Evolutionary conservation across 2,797 vertebrate genomes (phyloP).

Genomic region (Benthosema pterotum): DNA sequence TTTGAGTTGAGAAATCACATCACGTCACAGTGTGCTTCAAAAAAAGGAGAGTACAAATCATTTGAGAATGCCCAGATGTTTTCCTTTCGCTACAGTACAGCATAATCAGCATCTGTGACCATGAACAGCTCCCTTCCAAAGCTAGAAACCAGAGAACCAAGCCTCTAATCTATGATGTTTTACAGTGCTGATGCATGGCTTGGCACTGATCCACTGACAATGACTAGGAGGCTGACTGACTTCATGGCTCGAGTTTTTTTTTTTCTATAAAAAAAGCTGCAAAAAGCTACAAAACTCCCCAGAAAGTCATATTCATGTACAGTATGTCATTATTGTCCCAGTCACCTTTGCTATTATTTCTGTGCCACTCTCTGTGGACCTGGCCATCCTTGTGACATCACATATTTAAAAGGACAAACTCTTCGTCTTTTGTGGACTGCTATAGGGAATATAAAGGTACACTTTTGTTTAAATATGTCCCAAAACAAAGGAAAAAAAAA

Average conservation of each 20-base stretch:
- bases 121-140: constrained; percentile 13
- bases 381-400: neutral
- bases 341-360: constrained; percentile 1
- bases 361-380: constrained; percentile 1
- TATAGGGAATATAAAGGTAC: neutral
- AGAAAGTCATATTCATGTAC: neutral
- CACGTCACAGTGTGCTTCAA: neutral
- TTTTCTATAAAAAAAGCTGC: constrained; percentile 4
- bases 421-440: neutral
- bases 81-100: constrained; percentile 1
- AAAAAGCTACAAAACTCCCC: constrained; percentile 15
- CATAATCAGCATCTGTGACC: constrained; percentile 20
- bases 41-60: neutral
- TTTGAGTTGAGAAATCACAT: neutral
- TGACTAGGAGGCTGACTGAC: constrained; percentile 13
- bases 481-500: neutral
- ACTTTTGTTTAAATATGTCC: neutral
- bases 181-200: constrained; percentile 34
- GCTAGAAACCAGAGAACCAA: constrained; percentile 17
- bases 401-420: constrained; percentile 24
- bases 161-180: constrained; percentile 34
- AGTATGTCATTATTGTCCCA: neutral
- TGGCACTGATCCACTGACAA: constrained; percentile 26
- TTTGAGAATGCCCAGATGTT: constrained; percentile 8
- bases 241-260: neutral